Evolutionary conservation across 2,797 vertebrate species (phyloP), one percentile per base, ranked within the genome.

Genomic region (Hoplostethus atlanticus): DNA sequence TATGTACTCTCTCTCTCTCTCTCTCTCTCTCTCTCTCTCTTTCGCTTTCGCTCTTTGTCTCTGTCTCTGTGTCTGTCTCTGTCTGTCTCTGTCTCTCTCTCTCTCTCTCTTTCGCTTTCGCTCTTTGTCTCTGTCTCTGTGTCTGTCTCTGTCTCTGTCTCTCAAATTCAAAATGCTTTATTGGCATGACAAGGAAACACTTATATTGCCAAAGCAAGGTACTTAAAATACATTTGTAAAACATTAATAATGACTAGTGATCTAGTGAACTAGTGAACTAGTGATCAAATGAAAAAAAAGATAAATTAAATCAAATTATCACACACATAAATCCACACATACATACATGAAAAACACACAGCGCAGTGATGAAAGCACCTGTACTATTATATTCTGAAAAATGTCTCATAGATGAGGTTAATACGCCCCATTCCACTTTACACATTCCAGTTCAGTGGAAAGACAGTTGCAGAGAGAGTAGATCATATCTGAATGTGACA

Each of bases 1-100:
- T 62, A 30, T 62, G 42, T 48, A 2, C 15, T 34, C 12, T 16
- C 13, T 55, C 53, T n/a, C 30, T 31, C 30, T 34, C 21, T 54
- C 52, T 48, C 46, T 48, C 46, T 28, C 28, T 47, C 12, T 16
- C 53, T 61, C 17, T 71, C 5, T 31, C 53, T 34, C 28, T 13
- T 28, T 34, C 21, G 13, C 52, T 47, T 13, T 47, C 16, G 16
- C 12, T 16, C 50, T 61, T n/a, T 71, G 38, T 68, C 44, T 53
- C 9, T 28, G 28, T 28, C 28, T 28, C 28, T 28, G 25, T 28
- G 1, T 28, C 25, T 28, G 28, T 28, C 44, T 68, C 44, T 53
- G 6, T 61, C 3, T 17, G 17, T 48, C 40, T 42, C 25, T 34
- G n/a, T 62, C 7, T 34, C 9, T 9, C 34, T 48, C 6, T 17